Percentiles rank a stretch among this genome's conserved stretches.
Conservation (phyloP, 2,888 invertebrate species). For the Tetragnatha montana region DNA sequence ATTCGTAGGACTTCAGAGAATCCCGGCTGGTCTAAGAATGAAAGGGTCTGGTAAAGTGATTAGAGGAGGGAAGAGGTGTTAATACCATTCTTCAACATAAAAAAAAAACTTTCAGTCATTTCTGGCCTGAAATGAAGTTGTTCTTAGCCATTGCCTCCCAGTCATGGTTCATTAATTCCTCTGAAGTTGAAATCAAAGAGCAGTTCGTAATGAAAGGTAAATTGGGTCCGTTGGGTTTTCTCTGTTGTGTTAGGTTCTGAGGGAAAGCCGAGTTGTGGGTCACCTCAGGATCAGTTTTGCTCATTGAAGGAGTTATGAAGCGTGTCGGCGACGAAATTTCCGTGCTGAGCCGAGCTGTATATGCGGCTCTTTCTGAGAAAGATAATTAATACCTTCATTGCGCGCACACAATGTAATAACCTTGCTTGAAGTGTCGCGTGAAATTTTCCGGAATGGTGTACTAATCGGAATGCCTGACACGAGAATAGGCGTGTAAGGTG, state of each 20-base stretch:
- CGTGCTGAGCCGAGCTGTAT: background rate
- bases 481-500: background rate
- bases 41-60: too few species aligned
- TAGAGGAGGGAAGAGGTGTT: too few species aligned
- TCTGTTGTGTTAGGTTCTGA: slow-evolving; percentile 5
- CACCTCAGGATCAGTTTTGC: slow-evolving; percentile 12
- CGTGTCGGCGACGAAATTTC: background rate
- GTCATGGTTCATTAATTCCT: too few species aligned
- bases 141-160: too few species aligned
- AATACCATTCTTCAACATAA: too few species aligned
- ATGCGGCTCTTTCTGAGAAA: background rate
- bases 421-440: background rate
- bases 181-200: background rate
- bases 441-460: background rate
- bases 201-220: background rate
- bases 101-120: too few species aligned
- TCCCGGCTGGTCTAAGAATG: too few species aligned
- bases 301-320: background rate
- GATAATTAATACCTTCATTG: background rate
- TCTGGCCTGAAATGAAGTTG: too few species aligned
- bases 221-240: background rate
- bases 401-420: background rate
- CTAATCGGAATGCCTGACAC: too few species aligned
- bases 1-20: too few species aligned
- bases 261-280: slow-evolving; percentile 20